Base-by-base conservation (phyloP, 1,140 invertebrate species). In the Drosophila yakuba region DNA sequence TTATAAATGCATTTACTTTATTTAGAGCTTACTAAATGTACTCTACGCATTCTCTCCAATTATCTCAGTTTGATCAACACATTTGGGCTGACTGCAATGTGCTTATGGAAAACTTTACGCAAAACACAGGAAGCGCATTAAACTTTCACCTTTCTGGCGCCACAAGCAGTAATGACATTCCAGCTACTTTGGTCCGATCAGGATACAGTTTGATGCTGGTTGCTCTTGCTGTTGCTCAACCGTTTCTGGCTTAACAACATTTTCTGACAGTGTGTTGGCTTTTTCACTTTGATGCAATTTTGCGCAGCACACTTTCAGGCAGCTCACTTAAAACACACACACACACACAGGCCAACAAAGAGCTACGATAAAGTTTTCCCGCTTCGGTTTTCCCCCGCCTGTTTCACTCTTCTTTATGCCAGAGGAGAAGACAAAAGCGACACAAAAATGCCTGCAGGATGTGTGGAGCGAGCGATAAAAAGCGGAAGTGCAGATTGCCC, bases 401-500 rank as follows among this genome's bases (percentile, higher is more conserved):
- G 4, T 11, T 20, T 20, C 20, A 20, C 15, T 3, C 15, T 11
- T 10, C 43, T 51, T 52, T 28, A 7, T 20, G 20, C n/a, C 57
- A 41, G 45, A 54, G 60, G 54, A 23, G 47, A 67, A 81, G 75
- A 86, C 82, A 82, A 82, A 76, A 82, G 66, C 73, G 60, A 59
- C 43, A 64, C 64, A 73, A 59, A 80, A 86, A 75, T 57, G 66
- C 58, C 80, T 63, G 69, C 79, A 73, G 59, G 64, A 51, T 74
- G 54, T 64, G 58, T 62, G 74, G 64, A 68, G 61, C 54, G 44
- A 57, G 61, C 62, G 71, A 72, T 82, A 82, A 83, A 71, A 83
- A 86, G 66, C 79, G 79, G 82, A 86, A 82, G 83, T 88, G 83
- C 64, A 86, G 82, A 85, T 85, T 85, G 74, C 39, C 50, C 62